phyloP scores from a whole-genome alignment of 2,797 vertebrate species.

The Serranus cabrilla region DNA sequence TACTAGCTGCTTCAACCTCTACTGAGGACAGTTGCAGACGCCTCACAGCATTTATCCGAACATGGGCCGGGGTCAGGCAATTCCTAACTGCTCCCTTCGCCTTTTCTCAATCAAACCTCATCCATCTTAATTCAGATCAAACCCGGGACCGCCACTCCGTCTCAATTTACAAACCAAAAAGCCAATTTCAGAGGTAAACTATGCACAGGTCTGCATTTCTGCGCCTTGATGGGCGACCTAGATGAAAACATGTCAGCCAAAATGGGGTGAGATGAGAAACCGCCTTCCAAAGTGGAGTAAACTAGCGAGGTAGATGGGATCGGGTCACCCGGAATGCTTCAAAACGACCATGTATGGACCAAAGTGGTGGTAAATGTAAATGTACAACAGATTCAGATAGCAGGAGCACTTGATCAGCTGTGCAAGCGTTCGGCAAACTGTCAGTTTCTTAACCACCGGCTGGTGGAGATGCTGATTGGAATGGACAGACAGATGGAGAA shows the following conservation, averaged over 20 bases:
- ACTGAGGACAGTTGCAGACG: slow-evolving; percentile 16
- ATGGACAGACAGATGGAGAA: slow-evolving; percentile 83
- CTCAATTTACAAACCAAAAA: slow-evolving; percentile 73
- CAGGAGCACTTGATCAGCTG: slow-evolving; percentile 86
- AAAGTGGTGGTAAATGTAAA: slow-evolving; percentile 64
- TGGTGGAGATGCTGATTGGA: slow-evolving; percentile 85
- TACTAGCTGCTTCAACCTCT: slow-evolving; percentile 1
- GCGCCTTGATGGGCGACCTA: slow-evolving; percentile 49
- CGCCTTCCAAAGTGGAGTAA: slow-evolving; percentile 59
- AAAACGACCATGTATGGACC: slow-evolving; percentile 29
- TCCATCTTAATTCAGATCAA: slow-evolving; percentile 70
- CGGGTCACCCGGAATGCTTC: slow-evolving; percentile 23
- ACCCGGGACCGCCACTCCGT: slow-evolving; percentile 38
- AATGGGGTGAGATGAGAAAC: slow-evolving; percentile 71
- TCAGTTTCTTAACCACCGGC: slow-evolving; percentile 83
- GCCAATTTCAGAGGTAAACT: slow-evolving; percentile 63
- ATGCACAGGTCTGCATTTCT: slow-evolving; percentile 38
- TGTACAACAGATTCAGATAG: slow-evolving; percentile 86
- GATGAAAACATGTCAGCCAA: slow-evolving; percentile 57
- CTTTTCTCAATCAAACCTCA: slow-evolving; percentile 57
- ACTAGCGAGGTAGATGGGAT: slow-evolving; percentile 56
- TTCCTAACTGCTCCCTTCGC: slow-evolving; percentile 15
- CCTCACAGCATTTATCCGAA: slow-evolving; percentile 15
- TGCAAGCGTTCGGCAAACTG: slow-evolving; percentile 83
- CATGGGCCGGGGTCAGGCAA: slow-evolving; percentile 17